These are phyloP conservation scores for Cygnus atratus DNA, from an alignment of 2,113 vertebrate genomes.

Conservation along the genomic window DNA sequence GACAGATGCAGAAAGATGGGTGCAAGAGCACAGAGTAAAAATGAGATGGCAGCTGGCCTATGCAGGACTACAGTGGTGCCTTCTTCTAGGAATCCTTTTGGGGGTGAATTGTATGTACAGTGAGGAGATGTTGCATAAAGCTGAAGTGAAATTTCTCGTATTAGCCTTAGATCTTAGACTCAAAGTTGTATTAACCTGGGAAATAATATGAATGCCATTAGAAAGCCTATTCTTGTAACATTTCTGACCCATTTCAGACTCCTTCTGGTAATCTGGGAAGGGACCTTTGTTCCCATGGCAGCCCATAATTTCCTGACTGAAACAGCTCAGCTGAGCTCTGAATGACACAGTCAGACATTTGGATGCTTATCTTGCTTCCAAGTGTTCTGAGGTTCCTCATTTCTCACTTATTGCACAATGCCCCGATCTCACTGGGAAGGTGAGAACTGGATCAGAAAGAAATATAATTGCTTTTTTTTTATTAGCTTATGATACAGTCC, in stretches of 20 bases:
- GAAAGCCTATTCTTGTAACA: slow-evolving; percentile 49
- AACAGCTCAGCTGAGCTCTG: slow-evolving; percentile 34
- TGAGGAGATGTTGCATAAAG: background rate
- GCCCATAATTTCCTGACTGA: slow-evolving; percentile 57
- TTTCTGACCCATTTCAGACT: slow-evolving; percentile 58
- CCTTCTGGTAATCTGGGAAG: slow-evolving; percentile 57
- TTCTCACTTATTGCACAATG: slow-evolving; percentile 75
- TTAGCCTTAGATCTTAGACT: background rate
- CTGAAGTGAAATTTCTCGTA: background rate
- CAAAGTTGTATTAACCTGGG: slow-evolving; percentile 33
- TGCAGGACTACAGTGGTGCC: background rate
- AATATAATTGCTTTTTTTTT: slow-evolving; percentile 83
- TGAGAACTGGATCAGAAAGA: slow-evolving; percentile 81
- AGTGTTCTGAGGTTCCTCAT: slow-evolving; percentile 55
- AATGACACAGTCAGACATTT: slow-evolving; percentile 52
- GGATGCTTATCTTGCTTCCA: slow-evolving; percentile 55
- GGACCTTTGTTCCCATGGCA: slow-evolving; percentile 65
- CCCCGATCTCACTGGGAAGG: slow-evolving; percentile 74
- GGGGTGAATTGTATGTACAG: background rate
- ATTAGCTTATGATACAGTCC: slow-evolving; percentile 78
- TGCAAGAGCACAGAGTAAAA: background rate
- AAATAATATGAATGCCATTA: slow-evolving; percentile 51
- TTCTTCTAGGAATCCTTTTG: background rate
- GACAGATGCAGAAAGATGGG: background rate
- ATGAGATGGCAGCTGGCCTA: background rate